phyloP scores from a whole-genome alignment of 2,888 invertebrate species.

The Esperia sulphurella region DNA sequence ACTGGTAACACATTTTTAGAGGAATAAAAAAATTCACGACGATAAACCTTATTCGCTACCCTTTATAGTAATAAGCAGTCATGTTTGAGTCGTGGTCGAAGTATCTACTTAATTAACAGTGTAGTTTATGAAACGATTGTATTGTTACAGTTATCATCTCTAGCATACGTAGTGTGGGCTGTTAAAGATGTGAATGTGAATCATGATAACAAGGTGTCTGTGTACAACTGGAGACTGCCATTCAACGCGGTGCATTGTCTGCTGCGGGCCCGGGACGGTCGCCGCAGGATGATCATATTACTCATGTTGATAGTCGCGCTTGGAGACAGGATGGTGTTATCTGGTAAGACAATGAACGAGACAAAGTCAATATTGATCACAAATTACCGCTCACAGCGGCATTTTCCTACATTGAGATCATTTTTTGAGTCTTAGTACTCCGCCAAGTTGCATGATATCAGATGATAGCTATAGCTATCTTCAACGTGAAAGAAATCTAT shows the following conservation, averaged over 20 bases:
- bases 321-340: slow-evolving; percentile 61
- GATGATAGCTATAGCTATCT: too few species aligned
- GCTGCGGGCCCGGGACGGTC: slow-evolving; percentile 81
- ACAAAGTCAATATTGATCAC: neutral
- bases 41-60: too few species aligned
- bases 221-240: slow-evolving; percentile 67
- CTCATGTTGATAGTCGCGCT: slow-evolving; percentile 81
- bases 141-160: slow-evolving; percentile 70
- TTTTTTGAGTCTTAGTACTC: too few species aligned
- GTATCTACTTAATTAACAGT: too few species aligned
- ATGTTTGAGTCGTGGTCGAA: too few species aligned
- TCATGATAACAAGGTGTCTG: slow-evolving; percentile 77
- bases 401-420: too few species aligned
- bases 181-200: slow-evolving; percentile 83
- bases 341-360: slow-evolving; percentile 36
- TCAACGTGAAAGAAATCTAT: too few species aligned
- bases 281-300: slow-evolving; percentile 81
- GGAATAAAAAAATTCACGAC: too few species aligned
- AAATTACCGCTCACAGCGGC: neutral
- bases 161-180: slow-evolving; percentile 80
- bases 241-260: slow-evolving; percentile 73
- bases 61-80: too few species aligned
- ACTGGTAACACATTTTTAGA: too few species aligned
- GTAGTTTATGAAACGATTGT: too few species aligned
- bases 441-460: too few species aligned